phyloP scores from a whole-genome alignment of 1,140 invertebrate species.

The Neodiprion pinetum region DNA sequence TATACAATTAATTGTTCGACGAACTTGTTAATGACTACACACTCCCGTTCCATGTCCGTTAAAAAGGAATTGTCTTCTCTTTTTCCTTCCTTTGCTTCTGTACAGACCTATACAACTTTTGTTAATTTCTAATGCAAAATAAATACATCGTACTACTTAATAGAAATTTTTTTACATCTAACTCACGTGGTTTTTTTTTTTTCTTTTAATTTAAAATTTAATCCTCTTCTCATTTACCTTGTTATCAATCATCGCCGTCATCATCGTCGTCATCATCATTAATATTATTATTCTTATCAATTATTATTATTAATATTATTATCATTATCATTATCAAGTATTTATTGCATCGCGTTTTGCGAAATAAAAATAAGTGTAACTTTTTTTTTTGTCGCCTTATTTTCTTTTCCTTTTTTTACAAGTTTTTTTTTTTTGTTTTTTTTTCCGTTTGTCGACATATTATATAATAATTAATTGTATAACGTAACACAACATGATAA shows the following conservation, averaged over 20 bases:
- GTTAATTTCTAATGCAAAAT: background rate
- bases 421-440: background rate
- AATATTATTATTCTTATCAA: background rate
- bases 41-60: too few relatives aligned
- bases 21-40: background rate
- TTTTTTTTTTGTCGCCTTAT: too few relatives aligned
- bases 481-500: too few relatives aligned
- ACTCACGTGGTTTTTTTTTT: too few relatives aligned
- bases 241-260: too few relatives aligned
- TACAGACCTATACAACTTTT: background rate
- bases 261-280: background rate
- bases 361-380: too few relatives aligned
- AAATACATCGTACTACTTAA: too few relatives aligned
- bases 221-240: too few relatives aligned
- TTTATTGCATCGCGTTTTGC: background rate
- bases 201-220: too few relatives aligned
- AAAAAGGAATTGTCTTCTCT: slow-evolving; percentile 3
- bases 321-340: background rate
- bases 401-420: background rate
- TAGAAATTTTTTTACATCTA: too few relatives aligned
- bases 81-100: background rate
- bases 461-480: background rate
- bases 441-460: background rate
- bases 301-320: background rate
- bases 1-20: slow-evolving; percentile 27